A percentile compares a stretch with the other conserved stretches of the same genome.
These are phyloP conservation scores for Pammene fasciana DNA, from an alignment of 2,888 invertebrate genomes.

Conservation along the genomic window DNA sequence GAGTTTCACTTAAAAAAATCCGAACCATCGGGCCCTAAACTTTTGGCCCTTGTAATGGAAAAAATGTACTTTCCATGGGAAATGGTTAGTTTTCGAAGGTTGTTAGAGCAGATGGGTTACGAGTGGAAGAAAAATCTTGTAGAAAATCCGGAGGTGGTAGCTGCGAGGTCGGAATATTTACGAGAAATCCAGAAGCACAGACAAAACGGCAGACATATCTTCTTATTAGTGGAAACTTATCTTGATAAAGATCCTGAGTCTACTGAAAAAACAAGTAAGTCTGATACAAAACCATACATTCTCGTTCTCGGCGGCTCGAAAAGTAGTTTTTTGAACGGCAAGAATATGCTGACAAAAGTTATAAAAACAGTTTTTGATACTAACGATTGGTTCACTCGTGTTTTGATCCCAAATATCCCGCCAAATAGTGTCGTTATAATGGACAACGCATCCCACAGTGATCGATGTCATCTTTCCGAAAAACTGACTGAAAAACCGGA, in stretches of 20 bases:
- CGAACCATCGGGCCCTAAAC: not conserved
- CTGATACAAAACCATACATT: not conserved
- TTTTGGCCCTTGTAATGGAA: not conserved
- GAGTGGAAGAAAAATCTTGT: slow-evolving; percentile 1
- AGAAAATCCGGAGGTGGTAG: not conserved
- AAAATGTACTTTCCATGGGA: not conserved
- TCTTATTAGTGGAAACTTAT: slow-evolving; percentile 13
- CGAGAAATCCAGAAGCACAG: not conserved
- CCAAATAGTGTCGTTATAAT: slow-evolving; percentile 4
- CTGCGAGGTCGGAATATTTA: slow-evolving; percentile 1
- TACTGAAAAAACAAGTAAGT: no score
- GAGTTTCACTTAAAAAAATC: slow-evolving; percentile 5
- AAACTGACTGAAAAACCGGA: not conserved
- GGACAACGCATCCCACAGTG: not conserved
- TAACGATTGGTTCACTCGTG: not conserved
- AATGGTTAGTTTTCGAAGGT: not conserved
- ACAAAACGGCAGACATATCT: not conserved
- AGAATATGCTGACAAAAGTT: not conserved
- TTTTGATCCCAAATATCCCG: slow-evolving; percentile 1
- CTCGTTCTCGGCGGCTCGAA: not conserved
- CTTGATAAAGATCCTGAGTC: not conserved
- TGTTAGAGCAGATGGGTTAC: slow-evolving; percentile 5
- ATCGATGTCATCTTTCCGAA: not conserved
- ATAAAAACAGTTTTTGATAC: not conserved
- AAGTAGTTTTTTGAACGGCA: not conserved